A percentile compares a stretch with the other conserved stretches of the same genome.
phyloP scores from a whole-genome alignment of 2,797 vertebrate genomes.

The Pantherophis alleghaniensis region DNA sequence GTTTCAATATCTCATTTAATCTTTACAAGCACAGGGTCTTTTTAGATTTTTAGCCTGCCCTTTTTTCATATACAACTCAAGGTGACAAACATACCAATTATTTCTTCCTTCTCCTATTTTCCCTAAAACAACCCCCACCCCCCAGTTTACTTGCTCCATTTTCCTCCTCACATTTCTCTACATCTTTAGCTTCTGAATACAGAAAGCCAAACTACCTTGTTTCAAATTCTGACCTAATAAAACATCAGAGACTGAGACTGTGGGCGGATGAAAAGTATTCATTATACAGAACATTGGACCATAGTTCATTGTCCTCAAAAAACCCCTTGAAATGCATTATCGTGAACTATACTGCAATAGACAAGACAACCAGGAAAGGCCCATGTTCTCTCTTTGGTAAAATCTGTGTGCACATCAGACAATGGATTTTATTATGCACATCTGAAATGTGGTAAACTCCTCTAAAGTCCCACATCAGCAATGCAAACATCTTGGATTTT shows the following conservation, averaged over 20 bases:
- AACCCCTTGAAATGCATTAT: neutral
- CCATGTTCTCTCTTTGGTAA: neutral
- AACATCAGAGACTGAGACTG: neutral
- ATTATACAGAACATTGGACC: neutral
- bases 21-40: neutral
- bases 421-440: neutral
- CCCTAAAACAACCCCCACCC: neutral
- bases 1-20: neutral
- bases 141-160: neutral
- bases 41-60: neutral
- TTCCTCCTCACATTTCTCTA: neutral
- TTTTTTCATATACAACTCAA: neutral
- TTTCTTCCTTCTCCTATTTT: neutral
- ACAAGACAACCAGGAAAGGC: neutral
- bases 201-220: neutral
- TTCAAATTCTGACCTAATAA: neutral
- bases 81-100: neutral
- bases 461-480: neutral
- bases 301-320: neutral
- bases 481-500: neutral
- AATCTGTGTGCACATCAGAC: neutral
- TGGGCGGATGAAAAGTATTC: neutral
- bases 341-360: neutral
- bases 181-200: too few relatives aligned
- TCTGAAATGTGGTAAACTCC: neutral